These are phyloP conservation scores for Thecocarcelia acutangulata DNA, from an alignment of 2,888 invertebrate species.

Conservation along the genomic window DNA sequence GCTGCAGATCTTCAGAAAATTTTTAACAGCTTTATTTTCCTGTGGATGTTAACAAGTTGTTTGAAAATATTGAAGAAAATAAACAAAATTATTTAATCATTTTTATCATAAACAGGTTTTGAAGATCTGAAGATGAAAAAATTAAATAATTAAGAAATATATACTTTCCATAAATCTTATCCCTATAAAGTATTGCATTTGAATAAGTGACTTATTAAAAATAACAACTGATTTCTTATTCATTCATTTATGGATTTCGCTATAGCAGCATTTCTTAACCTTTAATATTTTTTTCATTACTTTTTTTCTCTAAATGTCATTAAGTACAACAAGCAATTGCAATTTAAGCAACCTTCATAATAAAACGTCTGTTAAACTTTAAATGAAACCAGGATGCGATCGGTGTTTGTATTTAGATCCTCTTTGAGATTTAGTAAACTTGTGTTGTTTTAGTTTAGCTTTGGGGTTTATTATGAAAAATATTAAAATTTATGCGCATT, in stretches of 20 bases:
- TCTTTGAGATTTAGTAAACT: slow-evolving; percentile 43
- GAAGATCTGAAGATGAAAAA: too few species aligned
- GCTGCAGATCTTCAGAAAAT: too few species aligned
- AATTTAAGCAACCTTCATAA: slow-evolving; percentile 36
- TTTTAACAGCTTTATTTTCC: too few species aligned
- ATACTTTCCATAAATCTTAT: too few species aligned
- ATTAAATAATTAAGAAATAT: too few species aligned
- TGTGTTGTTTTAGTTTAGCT: not conserved
- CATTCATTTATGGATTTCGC: slow-evolving; percentile 43
- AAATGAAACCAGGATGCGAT: slow-evolving; percentile 46
- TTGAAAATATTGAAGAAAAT: too few species aligned
- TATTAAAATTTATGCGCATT: slow-evolving; percentile 60
- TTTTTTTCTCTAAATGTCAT: slow-evolving; percentile 49
- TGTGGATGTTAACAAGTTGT: too few species aligned
- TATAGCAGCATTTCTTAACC: slow-evolving; percentile 59
- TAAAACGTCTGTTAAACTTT: slow-evolving; percentile 9
- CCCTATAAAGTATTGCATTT: too few species aligned
- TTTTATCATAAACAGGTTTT: too few species aligned
- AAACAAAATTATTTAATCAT: too few species aligned
- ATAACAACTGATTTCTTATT: slow-evolving; percentile 43
- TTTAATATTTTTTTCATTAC: slow-evolving; percentile 41
- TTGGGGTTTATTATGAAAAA: slow-evolving; percentile 2
- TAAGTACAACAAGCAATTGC: slow-evolving; percentile 29
- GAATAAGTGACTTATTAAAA: slow-evolving; percentile 10
- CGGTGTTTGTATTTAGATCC: slow-evolving; percentile 38